Percentiles rank a stretch among this genome's conserved stretches.
phyloP scores from a whole-genome alignment of 1,140 invertebrate species.

The Amphibalanus amphitrite region DNA sequence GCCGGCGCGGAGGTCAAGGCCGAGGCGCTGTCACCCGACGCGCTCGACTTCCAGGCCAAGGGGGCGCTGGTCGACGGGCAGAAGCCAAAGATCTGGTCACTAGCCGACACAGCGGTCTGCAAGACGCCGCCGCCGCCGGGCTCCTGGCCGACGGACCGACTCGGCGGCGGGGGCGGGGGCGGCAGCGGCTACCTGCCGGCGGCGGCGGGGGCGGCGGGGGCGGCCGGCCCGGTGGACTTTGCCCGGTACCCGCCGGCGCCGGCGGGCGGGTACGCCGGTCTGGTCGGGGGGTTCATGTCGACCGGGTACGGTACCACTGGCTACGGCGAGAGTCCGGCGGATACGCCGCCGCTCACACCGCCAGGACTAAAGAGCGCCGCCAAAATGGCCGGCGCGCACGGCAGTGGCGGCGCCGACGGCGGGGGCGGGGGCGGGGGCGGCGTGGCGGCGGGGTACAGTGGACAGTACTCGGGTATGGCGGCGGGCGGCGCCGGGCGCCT shows the following conservation, averaged over 20 bases:
- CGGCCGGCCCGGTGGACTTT: background rate
- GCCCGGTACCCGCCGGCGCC: constrained; percentile 6
- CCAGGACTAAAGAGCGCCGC: background rate
- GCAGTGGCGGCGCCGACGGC: no score
- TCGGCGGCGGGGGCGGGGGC: background rate
- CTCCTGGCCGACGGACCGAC: background rate
- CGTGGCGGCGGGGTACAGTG: background rate
- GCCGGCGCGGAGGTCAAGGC: background rate
- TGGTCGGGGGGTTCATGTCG: background rate
- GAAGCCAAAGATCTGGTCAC: constrained; percentile 95
- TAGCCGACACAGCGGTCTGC: constrained; percentile 94
- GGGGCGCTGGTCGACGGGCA: constrained; percentile 28
- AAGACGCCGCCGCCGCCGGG: constrained; percentile 63
- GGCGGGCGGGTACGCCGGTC: constrained; percentile 5
- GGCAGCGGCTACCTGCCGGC: no score
- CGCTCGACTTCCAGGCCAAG: constrained; percentile 27
- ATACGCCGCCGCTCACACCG: background rate
- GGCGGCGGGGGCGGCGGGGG: no score
- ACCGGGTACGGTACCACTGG: background rate
- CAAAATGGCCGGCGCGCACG: background rate
- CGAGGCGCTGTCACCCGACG: constrained; percentile 42
- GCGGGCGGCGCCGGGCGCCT: background rate
- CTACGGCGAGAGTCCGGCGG: background rate
- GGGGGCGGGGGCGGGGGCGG: constrained; percentile 16
- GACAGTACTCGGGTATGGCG: background rate